These are phyloP conservation scores for Penaeus chinensis DNA, from an alignment of 1,140 invertebrate species.

Conservation along the genomic window DNA sequence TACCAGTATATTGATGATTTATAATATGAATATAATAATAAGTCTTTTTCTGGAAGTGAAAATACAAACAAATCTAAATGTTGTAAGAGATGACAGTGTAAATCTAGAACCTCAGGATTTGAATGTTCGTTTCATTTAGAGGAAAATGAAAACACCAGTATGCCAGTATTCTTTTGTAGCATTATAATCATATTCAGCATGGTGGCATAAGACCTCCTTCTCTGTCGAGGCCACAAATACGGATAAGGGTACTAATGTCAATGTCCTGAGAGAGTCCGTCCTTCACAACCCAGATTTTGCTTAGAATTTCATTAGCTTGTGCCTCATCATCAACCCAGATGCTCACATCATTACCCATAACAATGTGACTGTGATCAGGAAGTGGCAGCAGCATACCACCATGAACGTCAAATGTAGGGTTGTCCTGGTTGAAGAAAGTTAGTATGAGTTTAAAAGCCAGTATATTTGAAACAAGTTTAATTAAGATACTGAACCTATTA, in stretches of 20 bases:
- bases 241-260: constrained; percentile 15
- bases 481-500: not conserved
- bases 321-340: constrained; percentile 46
- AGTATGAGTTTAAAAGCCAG: not conserved
- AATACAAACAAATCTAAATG: no score
- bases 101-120: no score
- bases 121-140: no score
- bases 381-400: constrained; percentile 37
- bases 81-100: no score
- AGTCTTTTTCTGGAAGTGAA: no score
- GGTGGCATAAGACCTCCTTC: no score
- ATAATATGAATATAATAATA: no score
- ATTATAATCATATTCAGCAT: no score
- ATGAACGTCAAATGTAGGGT: constrained; percentile 44
- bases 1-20: no score
- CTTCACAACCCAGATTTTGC: constrained; percentile 34
- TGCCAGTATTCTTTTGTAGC: no score
- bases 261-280: constrained; percentile 32
- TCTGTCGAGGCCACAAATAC: constrained; percentile 26
- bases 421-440: constrained; percentile 25
- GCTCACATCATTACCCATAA: constrained; percentile 39
- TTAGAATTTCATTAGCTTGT: constrained; percentile 27
- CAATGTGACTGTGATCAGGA: constrained; percentile 39
- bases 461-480: not conserved
- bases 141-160: no score